A percentile compares a stretch with the other conserved stretches of the same genome.
Evolutionary conservation across 2,888 invertebrate genomes (phyloP).

Genomic region (Hipparchia semele): DNA sequence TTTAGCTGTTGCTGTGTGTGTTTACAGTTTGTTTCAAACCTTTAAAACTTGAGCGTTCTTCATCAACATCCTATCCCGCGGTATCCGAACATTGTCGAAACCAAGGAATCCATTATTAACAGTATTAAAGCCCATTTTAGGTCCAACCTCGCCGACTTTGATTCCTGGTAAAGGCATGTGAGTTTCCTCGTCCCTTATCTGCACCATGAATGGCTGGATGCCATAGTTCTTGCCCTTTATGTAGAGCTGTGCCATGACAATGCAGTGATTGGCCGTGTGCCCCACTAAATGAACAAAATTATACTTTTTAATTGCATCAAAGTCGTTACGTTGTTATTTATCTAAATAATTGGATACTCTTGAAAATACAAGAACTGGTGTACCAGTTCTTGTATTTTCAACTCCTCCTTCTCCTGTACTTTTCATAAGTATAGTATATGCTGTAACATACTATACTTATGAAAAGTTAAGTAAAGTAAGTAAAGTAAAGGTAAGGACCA

Average conservation of each 20-base stretch:
- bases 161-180: conserved; percentile 94
- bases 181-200: conserved; percentile 93
- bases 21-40: conserved; percentile 50
- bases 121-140: conserved; percentile 94
- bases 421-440: too few relatives aligned
- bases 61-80: conserved; percentile 95
- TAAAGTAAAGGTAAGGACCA: too few relatives aligned
- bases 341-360: too few relatives aligned
- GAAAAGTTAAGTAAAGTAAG: too few relatives aligned
- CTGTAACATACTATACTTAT: too few relatives aligned
- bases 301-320: not conserved
- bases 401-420: too few relatives aligned
- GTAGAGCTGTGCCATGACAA: conserved; percentile 96
- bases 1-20: too few relatives aligned
- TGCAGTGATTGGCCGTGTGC: conserved; percentile 94
- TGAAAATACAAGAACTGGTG: too few relatives aligned
- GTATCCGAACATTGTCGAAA: conserved; percentile 93
- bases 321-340: too few relatives aligned
- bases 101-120: conserved; percentile 97
- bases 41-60: conserved; percentile 92
- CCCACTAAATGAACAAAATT: conserved; percentile 87
- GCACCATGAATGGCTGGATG: conserved; percentile 96
- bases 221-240: conserved; percentile 91
- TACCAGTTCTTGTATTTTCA: too few relatives aligned
- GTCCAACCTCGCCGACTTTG: conserved; percentile 96